A percentile compares a stretch with the other conserved stretches of the same genome.
phyloP scores from a whole-genome alignment of 2,888 invertebrate species.

The Euplagia quadripunctaria region DNA sequence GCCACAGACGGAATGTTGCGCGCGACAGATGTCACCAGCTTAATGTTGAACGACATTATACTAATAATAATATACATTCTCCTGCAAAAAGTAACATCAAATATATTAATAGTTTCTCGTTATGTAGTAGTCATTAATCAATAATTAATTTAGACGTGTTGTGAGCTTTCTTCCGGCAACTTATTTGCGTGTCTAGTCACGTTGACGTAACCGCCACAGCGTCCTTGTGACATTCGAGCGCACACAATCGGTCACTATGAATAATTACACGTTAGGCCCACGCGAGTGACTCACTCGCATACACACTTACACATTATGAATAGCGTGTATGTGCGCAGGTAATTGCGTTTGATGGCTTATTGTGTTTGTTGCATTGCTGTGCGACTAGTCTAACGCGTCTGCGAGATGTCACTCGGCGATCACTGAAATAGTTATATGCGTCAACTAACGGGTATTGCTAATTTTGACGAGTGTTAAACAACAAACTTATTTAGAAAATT shows the following conservation, averaged over 20 bases:
- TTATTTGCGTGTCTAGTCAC: constrained; percentile 14
- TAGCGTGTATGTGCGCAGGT: neutral
- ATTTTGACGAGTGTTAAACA: too few species aligned
- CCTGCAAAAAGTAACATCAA: neutral
- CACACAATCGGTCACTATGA: constrained; percentile 10
- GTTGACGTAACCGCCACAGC: constrained; percentile 22
- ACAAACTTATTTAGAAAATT: too few species aligned
- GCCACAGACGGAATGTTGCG: constrained; percentile 3
- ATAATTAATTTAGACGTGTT: constrained; percentile 16
- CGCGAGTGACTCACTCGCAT: constrained; percentile 25
- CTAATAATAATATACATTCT: neutral
- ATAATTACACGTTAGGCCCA: constrained; percentile 19
- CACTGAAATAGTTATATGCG: constrained; percentile 16
- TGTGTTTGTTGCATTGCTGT: constrained; percentile 19
- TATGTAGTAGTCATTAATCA: constrained; percentile 1
- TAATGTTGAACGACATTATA: neutral
- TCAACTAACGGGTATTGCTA: too few species aligned
- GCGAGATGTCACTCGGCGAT: neutral
- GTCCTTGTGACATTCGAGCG: constrained; percentile 23
- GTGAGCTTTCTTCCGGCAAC: constrained; percentile 22
- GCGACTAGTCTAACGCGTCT: constrained; percentile 12
- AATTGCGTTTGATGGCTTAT: neutral
- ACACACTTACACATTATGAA: neutral
- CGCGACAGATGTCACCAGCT: constrained; percentile 8
- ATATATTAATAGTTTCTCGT: neutral